These are phyloP conservation scores for Grammomys surdaster DNA, from an alignment of 2,113 vertebrate species.

Conservation along the genomic window DNA sequence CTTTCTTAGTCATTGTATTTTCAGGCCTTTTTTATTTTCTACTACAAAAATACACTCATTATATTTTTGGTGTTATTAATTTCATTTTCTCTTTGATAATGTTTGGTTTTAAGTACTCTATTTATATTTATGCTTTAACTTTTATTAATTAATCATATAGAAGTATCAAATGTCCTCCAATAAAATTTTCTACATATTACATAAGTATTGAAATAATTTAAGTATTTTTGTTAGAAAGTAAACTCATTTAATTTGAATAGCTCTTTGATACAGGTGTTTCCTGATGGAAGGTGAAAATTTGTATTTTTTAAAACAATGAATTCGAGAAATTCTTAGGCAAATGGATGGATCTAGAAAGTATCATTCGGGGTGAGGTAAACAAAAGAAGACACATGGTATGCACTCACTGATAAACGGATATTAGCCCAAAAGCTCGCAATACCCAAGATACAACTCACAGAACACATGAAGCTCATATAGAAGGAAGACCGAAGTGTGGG, in stretches of 20 bases:
- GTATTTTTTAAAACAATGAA: no score
- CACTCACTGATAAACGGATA: no score
- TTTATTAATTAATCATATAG: not conserved
- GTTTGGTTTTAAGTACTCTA: fast-evolving
- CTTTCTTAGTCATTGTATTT: not conserved
- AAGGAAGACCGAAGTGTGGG: no score
- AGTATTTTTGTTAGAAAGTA: not conserved
- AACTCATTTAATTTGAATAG: not conserved
- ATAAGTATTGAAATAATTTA: not conserved
- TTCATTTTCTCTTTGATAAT: not conserved
- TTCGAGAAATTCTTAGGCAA: no score
- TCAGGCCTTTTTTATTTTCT: not conserved
- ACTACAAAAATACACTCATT: not conserved
- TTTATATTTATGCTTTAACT: not conserved
- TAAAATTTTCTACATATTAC: not conserved
- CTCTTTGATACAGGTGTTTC: not conserved
- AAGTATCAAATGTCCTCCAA: not conserved
- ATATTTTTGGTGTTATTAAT: not conserved
- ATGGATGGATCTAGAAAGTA: no score
- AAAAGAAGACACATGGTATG: no score
- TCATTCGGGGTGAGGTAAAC: no score
- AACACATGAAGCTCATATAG: no score
- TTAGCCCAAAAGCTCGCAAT: no score
- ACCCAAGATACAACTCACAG: no score
- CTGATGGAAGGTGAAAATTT: not conserved